A percentile compares a stretch with the other conserved stretches of the same genome.
Conservation (phyloP, 1,140 invertebrate genomes). For the Ips nitidus region DNA sequence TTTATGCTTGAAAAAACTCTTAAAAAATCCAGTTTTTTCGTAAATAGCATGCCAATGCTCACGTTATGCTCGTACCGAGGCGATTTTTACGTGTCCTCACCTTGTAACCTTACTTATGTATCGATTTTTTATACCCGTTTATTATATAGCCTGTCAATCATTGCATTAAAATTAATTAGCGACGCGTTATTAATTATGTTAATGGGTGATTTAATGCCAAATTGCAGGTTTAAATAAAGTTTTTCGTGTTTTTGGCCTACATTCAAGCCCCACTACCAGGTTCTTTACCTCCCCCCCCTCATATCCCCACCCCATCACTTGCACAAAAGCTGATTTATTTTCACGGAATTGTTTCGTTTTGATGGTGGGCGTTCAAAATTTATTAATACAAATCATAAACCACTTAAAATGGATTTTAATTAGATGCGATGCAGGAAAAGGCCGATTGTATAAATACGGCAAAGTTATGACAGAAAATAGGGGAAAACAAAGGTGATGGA, state of each 20-base stretch:
- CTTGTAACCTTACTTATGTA: conserved; percentile 52
- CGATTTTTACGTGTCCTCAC: conserved; percentile 41
- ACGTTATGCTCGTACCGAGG: conserved; percentile 18
- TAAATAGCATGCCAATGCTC: conserved; percentile 14
- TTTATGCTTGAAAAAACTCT: conserved; percentile 36
- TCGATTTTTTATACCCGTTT: conserved; percentile 48
- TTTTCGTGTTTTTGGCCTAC: conserved; percentile 30
- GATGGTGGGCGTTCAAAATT: conserved; percentile 33
- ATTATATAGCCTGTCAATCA: conserved; percentile 40
- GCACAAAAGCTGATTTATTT: conserved; percentile 25
- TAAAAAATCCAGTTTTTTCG: conserved; percentile 39
- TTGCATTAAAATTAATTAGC: conserved; percentile 27
- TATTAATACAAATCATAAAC: conserved; percentile 14
- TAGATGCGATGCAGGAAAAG: conserved; percentile 7
- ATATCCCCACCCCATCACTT: conserved; percentile 23
- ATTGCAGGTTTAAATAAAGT: conserved; percentile 13
- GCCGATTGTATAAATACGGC: conserved; percentile 1
- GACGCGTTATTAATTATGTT: conserved; percentile 17
- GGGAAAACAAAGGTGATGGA: conserved; percentile 38
- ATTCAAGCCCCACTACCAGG: conserved; percentile 18
- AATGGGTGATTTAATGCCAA: conserved; percentile 22
- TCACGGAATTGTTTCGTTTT: conserved; percentile 22
- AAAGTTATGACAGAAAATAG: conserved; percentile 20
- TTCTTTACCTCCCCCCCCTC: too few species aligned
- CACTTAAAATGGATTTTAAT: neutral